Conservation (phyloP, 2,113 vertebrate species). For the Serilophus lunatus region DNA sequence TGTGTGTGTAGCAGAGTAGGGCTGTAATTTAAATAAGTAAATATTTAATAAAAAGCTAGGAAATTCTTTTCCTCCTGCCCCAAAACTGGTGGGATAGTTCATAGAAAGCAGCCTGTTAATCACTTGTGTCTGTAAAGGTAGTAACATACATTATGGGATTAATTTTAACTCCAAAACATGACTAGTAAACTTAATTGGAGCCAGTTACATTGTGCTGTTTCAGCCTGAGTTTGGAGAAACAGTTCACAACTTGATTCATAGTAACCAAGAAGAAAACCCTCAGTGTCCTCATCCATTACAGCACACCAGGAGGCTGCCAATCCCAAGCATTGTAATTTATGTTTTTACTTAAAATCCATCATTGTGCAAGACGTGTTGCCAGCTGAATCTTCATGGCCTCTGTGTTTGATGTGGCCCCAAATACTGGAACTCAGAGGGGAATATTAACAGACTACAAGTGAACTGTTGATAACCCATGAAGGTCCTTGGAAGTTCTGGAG, state of each 20-base stretch:
- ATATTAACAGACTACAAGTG: background rate
- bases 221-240: background rate
- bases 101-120: background rate
- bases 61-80: background rate
- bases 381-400: background rate
- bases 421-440: background rate
- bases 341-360: background rate
- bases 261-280: background rate
- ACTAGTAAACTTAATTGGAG: background rate
- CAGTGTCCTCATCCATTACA: background rate
- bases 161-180: background rate
- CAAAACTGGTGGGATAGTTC: background rate
- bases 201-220: fast-evolving
- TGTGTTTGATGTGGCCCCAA: background rate
- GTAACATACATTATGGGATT: background rate
- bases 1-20: background rate
- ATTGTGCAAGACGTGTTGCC: background rate
- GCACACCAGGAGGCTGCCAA: background rate
- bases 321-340: background rate
- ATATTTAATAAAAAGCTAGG: background rate
- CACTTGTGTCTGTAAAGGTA: background rate
- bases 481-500: background rate
- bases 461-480: background rate
- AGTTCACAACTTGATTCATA: fast-evolving
- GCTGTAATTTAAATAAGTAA: background rate